phyloP scores from a whole-genome alignment of 1,140 invertebrate species.

The Scaptomyza pallida region DNA sequence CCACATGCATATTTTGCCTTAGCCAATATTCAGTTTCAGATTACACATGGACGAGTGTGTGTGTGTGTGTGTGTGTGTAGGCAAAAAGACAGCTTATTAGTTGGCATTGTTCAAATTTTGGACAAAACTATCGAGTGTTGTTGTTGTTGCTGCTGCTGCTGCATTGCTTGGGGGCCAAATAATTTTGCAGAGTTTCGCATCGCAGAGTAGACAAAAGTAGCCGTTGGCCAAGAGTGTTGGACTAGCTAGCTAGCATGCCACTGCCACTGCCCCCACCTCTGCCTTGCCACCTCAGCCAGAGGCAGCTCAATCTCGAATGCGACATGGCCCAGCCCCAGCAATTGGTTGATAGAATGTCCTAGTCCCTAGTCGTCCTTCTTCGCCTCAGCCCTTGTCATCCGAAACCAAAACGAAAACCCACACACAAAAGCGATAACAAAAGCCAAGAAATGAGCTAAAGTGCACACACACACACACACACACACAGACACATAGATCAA shows the following conservation, averaged over 20 bases:
- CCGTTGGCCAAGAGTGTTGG: constrained; percentile 25
- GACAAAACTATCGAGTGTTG: constrained; percentile 50
- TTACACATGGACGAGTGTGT: background rate
- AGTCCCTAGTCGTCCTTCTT: no score
- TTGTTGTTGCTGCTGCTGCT: constrained; percentile 9
- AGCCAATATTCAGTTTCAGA: constrained; percentile 45
- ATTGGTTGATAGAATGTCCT: constrained; percentile 7
- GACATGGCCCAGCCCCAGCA: constrained; percentile 29
- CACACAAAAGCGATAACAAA: constrained; percentile 82
- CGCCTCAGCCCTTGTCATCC: background rate
- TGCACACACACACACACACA: constrained; percentile 52
- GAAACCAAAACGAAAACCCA: constrained; percentile 50
- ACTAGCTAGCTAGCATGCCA: background rate
- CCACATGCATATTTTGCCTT: constrained; percentile 27
- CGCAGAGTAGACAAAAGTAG: constrained; percentile 35
- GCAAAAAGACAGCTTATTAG: constrained; percentile 49
- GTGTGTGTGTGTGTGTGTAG: background rate
- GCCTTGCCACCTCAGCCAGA: constrained; percentile 2
- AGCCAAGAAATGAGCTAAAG: constrained; percentile 82
- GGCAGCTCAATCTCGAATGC: constrained; percentile 28
- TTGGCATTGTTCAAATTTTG: constrained; percentile 52
- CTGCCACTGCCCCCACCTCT: background rate
- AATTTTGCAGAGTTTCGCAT: constrained; percentile 50
- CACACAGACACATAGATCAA: constrained; percentile 8
- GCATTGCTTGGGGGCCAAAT: constrained; percentile 30